These are phyloP conservation scores for Hesperophylax magnus DNA, from an alignment of 1,140 invertebrate species.

Conservation along the genomic window DNA sequence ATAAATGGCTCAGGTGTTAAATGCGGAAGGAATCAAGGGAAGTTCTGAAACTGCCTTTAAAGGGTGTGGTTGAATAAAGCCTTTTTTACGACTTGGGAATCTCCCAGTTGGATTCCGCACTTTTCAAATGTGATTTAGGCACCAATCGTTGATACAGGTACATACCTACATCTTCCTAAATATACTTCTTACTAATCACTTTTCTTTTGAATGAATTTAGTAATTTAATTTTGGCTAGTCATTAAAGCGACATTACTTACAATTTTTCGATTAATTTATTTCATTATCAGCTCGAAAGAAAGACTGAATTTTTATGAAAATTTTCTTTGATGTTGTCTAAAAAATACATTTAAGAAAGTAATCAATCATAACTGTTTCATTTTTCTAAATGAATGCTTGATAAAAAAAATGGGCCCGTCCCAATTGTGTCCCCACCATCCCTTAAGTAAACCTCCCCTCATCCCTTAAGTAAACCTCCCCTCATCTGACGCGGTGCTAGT, in stretches of 20 bases:
- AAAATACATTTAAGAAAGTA: slow-evolving; percentile 37
- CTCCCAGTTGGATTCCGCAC: slow-evolving; percentile 1
- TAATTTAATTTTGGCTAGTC: slow-evolving; percentile 1
- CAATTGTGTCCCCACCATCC: slow-evolving; percentile 16
- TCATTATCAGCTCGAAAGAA: too few relatives aligned
- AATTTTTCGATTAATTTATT: too few relatives aligned
- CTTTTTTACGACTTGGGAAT: background rate
- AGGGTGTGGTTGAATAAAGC: slow-evolving; percentile 15
- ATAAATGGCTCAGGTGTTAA: slow-evolving; percentile 54
- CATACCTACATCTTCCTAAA: too few relatives aligned
- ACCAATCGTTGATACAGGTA: too few relatives aligned
- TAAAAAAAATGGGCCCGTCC: slow-evolving; percentile 33
- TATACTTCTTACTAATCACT: too few relatives aligned
- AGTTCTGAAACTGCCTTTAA: background rate
- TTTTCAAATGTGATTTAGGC: background rate
- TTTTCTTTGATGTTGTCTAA: background rate
- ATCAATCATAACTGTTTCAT: slow-evolving; percentile 55
- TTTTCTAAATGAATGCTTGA: slow-evolving; percentile 25
- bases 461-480: slow-evolving; percentile 17
- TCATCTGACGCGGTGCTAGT: slow-evolving; percentile 53
- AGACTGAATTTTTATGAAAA: background rate
- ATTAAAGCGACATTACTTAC: too few relatives aligned
- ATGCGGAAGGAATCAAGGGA: slow-evolving; percentile 43
- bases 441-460: slow-evolving; percentile 19
- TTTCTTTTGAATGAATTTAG: too few relatives aligned